phyloP scores from a whole-genome alignment of 2,888 invertebrate species.

The Saturnia pavonia region DNA sequence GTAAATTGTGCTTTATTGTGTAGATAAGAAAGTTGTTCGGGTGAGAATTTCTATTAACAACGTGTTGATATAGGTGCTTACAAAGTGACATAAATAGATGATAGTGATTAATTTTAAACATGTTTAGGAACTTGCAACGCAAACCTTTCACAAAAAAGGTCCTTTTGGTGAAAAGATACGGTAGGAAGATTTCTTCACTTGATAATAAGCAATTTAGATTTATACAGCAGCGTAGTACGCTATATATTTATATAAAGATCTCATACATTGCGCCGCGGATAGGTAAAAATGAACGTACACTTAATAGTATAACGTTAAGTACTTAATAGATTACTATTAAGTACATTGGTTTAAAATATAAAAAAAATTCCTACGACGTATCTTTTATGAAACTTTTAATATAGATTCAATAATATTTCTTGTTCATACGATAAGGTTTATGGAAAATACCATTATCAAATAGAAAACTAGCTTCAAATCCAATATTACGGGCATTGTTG shows the following conservation, averaged over 20 bases:
- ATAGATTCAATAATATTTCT: too few species aligned
- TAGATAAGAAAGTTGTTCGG: neutral
- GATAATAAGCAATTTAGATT: neutral
- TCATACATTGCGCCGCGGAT: neutral
- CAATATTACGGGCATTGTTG: too few species aligned
- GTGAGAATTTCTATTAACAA: neutral
- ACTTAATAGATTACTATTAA: too few species aligned
- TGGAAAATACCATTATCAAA: too few species aligned
- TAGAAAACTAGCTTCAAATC: too few species aligned
- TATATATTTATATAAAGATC: neutral
- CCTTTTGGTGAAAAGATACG: neutral
- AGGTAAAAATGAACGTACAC: neutral
- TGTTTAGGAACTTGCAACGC: neutral
- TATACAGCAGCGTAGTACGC: neutral
- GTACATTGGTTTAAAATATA: too few species aligned
- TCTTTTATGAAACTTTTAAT: too few species aligned
- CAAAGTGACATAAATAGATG: neutral
- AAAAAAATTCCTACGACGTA: too few species aligned
- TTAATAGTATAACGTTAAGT: too few species aligned
- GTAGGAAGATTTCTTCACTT: neutral
- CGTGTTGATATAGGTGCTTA: neutral
- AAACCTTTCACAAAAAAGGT: neutral
- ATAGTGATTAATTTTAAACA: neutral
- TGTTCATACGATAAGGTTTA: too few species aligned
- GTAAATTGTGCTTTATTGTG: slow-evolving; percentile 2